Evolutionary conservation across 1,140 invertebrate genomes (phyloP).

Genomic region (Agrypnia vestita): DNA sequence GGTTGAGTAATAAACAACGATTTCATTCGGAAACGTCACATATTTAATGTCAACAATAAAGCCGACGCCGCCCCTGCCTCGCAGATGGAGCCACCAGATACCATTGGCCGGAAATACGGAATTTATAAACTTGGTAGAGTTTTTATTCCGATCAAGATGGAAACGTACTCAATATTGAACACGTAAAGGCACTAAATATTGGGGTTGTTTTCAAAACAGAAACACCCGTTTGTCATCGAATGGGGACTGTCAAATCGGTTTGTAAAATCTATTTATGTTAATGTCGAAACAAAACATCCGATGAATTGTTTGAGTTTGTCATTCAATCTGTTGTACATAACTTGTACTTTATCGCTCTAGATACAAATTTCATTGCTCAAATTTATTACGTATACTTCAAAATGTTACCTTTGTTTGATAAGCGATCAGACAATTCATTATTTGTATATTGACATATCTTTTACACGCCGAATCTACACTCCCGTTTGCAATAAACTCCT

Average conservation of each 20-base stretch:
- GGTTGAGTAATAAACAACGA: conserved; percentile 42
- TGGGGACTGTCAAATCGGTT: conserved; percentile 23
- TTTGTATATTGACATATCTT: too few species aligned
- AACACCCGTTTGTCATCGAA: conserved; percentile 37
- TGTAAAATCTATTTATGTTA: conserved; percentile 42
- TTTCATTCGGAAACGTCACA: conserved; percentile 48
- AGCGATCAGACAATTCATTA: too few species aligned
- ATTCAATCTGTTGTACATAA: conserved; percentile 14
- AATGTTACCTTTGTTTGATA: too few species aligned
- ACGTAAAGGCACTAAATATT: conserved; percentile 43
- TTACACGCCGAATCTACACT: too few species aligned
- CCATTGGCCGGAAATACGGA: conserved; percentile 31
- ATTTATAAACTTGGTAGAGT: conserved; percentile 38
- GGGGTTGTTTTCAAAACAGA: conserved; percentile 9
- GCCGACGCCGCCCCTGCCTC: conserved; percentile 31
- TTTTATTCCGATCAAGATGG: conserved; percentile 39
- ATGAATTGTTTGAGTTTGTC: conserved; percentile 27
- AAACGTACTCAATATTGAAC: conserved; percentile 38
- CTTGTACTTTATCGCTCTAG: conserved; percentile 7
- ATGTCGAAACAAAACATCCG: conserved; percentile 24
- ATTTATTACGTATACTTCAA: too few species aligned
- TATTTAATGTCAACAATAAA: conserved; percentile 52
- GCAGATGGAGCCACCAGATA: conserved; percentile 39
- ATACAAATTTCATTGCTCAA: neutral
- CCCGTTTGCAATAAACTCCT: too few species aligned